Base-by-base conservation (phyloP, 2,888 invertebrate species). In the Slavum lentiscoides region DNA sequence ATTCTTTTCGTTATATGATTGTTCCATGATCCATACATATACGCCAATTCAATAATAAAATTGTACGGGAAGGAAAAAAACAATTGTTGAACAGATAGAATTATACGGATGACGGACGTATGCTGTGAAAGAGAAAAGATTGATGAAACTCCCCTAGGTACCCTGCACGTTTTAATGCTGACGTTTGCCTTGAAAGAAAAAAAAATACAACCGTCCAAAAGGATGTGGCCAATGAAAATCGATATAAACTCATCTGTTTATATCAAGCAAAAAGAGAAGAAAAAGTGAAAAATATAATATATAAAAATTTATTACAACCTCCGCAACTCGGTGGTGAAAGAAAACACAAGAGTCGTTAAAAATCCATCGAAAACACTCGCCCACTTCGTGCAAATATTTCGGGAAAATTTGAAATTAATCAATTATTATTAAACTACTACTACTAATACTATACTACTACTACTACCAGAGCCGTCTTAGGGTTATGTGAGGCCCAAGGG, bases 261-360 rank as follows among this genome's bases (percentile, higher is more conserved):
- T 61, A 39, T 39, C 21, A 61, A 37, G 39, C 4, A 30, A 30
- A 49, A 49, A 68, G 9, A 49, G n/a, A 17, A 49, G 13, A n/a
- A 76, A 59, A 75, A 11, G 43, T 43, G 19, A 67, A 67, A 66
- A 59, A 30, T 49, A 59, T 59, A 66, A 39, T 21, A 13, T 58
- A 75, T 23, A 58, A 69, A 70, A 77, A 62, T 53, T 61, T 53
- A 77, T 77, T 55, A 64, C 53, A 39, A 55, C 64, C 61, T 19
- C 39, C 62, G 37, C 17, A 77, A 13, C 30, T n/a, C 37, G 30
- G 6, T 49, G 64, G 37, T 3, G n/a, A 69, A 21, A 49, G 67
- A 76, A 77, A 77, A 69, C 68, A 69, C 61, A 62, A 49, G 30
- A 49, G 70, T 77, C 77, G 62, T 77, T 70, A 77, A 62, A 68